Conservation (phyloP, 2,113 vertebrate species). For the Synodontis membranacea region DNA sequence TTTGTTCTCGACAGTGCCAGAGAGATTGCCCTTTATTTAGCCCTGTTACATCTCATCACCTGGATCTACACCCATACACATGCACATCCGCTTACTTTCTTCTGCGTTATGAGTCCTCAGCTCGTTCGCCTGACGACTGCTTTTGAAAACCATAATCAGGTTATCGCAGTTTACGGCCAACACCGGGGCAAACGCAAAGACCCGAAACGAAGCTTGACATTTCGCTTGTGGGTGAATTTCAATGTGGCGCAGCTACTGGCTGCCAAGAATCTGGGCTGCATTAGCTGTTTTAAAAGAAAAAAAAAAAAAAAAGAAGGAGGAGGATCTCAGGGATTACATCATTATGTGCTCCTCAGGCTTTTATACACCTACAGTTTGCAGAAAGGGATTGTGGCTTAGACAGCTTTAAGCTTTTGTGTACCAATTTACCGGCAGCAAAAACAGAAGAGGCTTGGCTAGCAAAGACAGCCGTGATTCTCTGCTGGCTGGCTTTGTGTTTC, state of each 20-base stretch:
- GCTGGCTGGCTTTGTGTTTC: no score
- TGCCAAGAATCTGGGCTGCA: slow-evolving; percentile 33
- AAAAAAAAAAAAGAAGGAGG: neutral
- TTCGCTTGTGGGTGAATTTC: slow-evolving; percentile 40
- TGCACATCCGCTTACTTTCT: neutral
- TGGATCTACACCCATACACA: neutral
- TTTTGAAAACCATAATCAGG: slow-evolving; percentile 50
- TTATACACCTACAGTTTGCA: slow-evolving; percentile 32
- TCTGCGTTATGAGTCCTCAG: slow-evolving; percentile 20
- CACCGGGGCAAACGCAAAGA: neutral
- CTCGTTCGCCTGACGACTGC: slow-evolving; percentile 45
- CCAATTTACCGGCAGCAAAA: slow-evolving; percentile 10
- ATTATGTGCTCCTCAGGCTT: slow-evolving; percentile 24
- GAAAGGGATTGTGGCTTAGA: slow-evolving; percentile 7
- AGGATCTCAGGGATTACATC: slow-evolving; percentile 35
- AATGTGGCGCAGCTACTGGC: slow-evolving; percentile 5
- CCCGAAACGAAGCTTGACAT: slow-evolving; percentile 43
- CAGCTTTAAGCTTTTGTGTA: slow-evolving; percentile 22
- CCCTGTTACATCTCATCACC: slow-evolving; percentile 6
- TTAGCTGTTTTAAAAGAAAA: slow-evolving; percentile 14
- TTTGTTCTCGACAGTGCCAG: neutral
- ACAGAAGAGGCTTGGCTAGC: neutral
- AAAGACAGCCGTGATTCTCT: slow-evolving; percentile 1
- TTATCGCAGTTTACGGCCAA: slow-evolving; percentile 49
- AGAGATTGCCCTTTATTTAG: neutral